phyloP scores from a whole-genome alignment of 2,888 invertebrate genomes.

The Epicampocera succincta region DNA sequence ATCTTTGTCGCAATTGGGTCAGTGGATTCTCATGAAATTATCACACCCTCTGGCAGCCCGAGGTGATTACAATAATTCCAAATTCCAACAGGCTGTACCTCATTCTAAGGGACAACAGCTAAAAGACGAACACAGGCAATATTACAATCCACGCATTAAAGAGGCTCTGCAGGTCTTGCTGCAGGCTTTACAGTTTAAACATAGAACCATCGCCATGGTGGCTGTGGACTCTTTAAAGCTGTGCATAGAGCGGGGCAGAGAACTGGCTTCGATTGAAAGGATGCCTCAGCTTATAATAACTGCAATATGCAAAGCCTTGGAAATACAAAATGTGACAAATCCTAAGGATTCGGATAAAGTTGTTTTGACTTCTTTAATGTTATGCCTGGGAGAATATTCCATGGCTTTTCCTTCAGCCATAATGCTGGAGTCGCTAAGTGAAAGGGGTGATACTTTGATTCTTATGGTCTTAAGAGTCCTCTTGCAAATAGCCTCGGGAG shows the following conservation, averaged over 20 bases:
- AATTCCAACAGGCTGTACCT: slow-evolving; percentile 76
- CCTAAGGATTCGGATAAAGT: slow-evolving; percentile 81
- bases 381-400: slow-evolving; percentile 96
- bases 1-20: slow-evolving; percentile 92
- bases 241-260: slow-evolving; percentile 79
- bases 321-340: slow-evolving; percentile 80
- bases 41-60: slow-evolving; percentile 73
- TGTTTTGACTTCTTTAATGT: slow-evolving; percentile 86
- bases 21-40: slow-evolving; percentile 81
- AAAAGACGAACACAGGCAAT: slow-evolving; percentile 60
- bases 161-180: slow-evolving; percentile 81
- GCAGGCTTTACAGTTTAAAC: slow-evolving; percentile 81
- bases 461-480: slow-evolving; percentile 88
- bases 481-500: slow-evolving; percentile 79
- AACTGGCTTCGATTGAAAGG: slow-evolving; percentile 78
- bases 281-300: slow-evolving; percentile 80
- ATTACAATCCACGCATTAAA: slow-evolving; percentile 79
- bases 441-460: slow-evolving; percentile 82
- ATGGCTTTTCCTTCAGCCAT: slow-evolving; percentile 89
- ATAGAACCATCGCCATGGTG: slow-evolving; percentile 80
- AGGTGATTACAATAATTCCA: slow-evolving; percentile 45
- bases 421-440: slow-evolving; percentile 82
- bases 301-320: slow-evolving; percentile 80
- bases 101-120: slow-evolving; percentile 73
- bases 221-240: slow-evolving; percentile 80